Conservation (phyloP, 1,140 invertebrate species). For the Druon quercuslanigerum region DNA sequence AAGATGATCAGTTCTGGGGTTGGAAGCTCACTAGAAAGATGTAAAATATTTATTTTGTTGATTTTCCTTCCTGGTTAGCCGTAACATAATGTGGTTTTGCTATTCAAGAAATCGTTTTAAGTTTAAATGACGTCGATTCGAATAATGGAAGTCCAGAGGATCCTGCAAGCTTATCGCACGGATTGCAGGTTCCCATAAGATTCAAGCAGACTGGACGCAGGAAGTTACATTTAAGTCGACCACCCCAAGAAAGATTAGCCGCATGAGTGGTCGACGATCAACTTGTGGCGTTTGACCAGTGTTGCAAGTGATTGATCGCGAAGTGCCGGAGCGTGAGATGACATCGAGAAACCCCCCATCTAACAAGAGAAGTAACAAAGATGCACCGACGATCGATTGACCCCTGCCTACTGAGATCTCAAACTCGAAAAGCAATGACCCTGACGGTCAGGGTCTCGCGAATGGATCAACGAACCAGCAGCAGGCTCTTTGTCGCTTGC, state of each 20-base stretch:
- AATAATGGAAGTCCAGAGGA: background rate
- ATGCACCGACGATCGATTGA: constrained; percentile 54
- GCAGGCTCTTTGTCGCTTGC: constrained; percentile 40
- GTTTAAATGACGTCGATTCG: constrained; percentile 7
- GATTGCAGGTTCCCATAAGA: constrained; percentile 14
- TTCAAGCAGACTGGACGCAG: constrained; percentile 4
- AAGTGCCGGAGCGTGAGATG: constrained; percentile 67
- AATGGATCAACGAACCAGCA: constrained; percentile 58
- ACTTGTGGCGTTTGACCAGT: constrained; percentile 52
- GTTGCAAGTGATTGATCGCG: constrained; percentile 61
- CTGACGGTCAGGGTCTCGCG: constrained; percentile 57
- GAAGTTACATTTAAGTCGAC: constrained; percentile 24
- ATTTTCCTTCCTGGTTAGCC: background rate
- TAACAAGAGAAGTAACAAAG: constrained; percentile 57
- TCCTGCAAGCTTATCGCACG: constrained; percentile 26
- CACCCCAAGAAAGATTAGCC: constrained; percentile 23
- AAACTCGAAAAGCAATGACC: constrained; percentile 61
- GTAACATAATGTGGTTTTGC: background rate
- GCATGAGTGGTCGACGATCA: constrained; percentile 44
- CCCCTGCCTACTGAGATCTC: constrained; percentile 58
- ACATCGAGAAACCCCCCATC: constrained; percentile 52
- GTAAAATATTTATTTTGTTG: background rate
- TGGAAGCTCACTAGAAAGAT: background rate
- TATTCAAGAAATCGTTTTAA: constrained; percentile 4
- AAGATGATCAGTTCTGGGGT: background rate